phyloP scores from a whole-genome alignment of 2,113 vertebrate species.

The Tenebrosternarchus preto region DNA sequence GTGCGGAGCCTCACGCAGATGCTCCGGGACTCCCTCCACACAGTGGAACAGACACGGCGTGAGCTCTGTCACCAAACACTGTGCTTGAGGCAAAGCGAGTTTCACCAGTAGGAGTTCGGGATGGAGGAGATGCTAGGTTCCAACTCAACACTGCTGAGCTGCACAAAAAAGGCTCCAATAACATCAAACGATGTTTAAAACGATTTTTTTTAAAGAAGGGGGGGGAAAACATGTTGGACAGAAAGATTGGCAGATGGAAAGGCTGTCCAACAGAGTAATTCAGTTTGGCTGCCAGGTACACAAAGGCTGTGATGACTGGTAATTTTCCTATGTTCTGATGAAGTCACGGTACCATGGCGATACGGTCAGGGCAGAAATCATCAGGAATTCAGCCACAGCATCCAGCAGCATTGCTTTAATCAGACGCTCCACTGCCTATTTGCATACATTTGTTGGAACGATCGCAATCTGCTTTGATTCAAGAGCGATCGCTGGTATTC shows the following conservation, averaged over 20 bases:
- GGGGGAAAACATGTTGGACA: neutral
- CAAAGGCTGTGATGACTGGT: neutral
- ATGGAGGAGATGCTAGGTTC: neutral
- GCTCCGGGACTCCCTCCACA: too few species aligned
- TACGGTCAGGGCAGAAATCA: slow-evolving; percentile 10
- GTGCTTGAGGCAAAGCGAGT: slow-evolving; percentile 1
- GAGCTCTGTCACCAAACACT: neutral
- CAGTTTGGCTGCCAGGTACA: neutral
- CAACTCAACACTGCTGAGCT: neutral
- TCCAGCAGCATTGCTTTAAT: slow-evolving; percentile 36
- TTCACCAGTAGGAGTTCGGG: neutral
- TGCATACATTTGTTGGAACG: slow-evolving; percentile 32
- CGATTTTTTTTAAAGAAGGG: neutral
- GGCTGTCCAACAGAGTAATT: neutral
- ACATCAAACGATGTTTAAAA: slow-evolving; percentile 17
- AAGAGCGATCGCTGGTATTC: slow-evolving; percentile 38
- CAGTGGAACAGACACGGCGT: too few species aligned
- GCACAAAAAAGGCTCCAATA: slow-evolving; percentile 17
- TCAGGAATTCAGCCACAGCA: slow-evolving; percentile 10
- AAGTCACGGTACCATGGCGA: slow-evolving; percentile 12
- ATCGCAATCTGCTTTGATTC: slow-evolving; percentile 48
- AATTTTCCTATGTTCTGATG: slow-evolving; percentile 17
- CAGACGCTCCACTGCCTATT: slow-evolving; percentile 22
- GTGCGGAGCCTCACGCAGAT: too few species aligned
- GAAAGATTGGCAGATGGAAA: neutral